A percentile compares a stretch with the other conserved stretches of the same genome.
Conservation (phyloP, 2,113 vertebrate genomes). For the Salvator merianae region DNA sequence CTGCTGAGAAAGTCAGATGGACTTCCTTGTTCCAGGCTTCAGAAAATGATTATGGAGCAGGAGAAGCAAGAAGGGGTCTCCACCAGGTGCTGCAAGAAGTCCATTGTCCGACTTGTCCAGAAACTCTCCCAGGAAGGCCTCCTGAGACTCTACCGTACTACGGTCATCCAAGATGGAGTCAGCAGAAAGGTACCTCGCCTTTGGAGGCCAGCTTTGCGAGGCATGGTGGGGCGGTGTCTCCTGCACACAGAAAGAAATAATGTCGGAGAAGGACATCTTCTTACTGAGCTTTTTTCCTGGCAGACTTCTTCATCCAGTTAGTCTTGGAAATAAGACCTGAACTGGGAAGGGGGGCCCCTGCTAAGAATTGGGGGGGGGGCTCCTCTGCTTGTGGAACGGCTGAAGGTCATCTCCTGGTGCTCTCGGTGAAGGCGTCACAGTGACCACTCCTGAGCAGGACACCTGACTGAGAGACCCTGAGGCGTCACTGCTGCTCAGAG, state of each 20-base stretch:
- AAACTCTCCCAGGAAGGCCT: slow-evolving; percentile 85
- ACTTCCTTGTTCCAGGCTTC: slow-evolving; percentile 77
- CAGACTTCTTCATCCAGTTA: too few relatives aligned
- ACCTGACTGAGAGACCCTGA: background rate
- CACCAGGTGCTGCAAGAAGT: slow-evolving; percentile 94
- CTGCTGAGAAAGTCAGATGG: background rate
- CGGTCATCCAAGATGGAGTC: slow-evolving; percentile 90
- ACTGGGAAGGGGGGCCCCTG: background rate
- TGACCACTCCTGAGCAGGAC: background rate
- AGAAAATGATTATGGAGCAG: slow-evolving; percentile 91
- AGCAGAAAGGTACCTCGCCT: slow-evolving; percentile 84
- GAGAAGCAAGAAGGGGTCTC: slow-evolving; percentile 88
- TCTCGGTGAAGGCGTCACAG: background rate
- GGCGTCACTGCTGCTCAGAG: background rate
- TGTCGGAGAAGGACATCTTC: too few relatives aligned
- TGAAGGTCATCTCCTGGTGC: background rate
- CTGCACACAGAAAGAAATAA: background rate
- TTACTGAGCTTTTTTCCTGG: background rate
- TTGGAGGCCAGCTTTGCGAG: accelerated
- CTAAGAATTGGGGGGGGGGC: too few relatives aligned
- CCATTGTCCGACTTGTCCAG: slow-evolving; percentile 86
- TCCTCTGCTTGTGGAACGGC: background rate
- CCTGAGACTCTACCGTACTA: slow-evolving; percentile 87
- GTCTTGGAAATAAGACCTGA: background rate
- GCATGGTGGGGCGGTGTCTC: background rate